These are phyloP conservation scores for Toxotes lorentzi DNA, from an alignment of 2,797 vertebrate species.

Conservation along the genomic window DNA sequence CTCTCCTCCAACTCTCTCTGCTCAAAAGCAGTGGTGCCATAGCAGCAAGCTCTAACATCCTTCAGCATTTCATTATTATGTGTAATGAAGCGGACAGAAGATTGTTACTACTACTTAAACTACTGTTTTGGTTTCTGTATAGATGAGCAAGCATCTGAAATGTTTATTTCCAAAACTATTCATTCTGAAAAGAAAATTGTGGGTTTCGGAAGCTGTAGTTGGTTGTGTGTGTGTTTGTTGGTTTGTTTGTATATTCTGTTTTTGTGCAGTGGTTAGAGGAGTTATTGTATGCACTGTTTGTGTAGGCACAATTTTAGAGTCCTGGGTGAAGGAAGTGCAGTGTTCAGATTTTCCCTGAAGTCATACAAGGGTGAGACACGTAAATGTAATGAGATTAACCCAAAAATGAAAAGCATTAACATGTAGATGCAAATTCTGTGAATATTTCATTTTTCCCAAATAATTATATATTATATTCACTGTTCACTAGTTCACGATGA, in stretches of 20 bases:
- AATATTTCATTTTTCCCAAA: neutral
- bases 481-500: neutral
- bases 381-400: neutral
- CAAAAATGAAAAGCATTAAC: neutral
- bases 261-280: neutral
- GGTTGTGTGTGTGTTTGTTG: conserved; percentile 4
- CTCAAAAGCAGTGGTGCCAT: neutral
- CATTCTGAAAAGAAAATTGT: neutral
- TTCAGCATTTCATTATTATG: neutral
- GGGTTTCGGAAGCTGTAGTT: conserved; percentile 1
- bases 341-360: neutral
- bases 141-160: neutral
- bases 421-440: neutral
- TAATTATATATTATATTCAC: neutral
- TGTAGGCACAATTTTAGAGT: neutral
- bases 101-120: too few species aligned
- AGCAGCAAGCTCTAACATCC: neutral
- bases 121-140: neutral
- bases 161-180: neutral
- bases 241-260: conserved; percentile 20
- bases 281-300: conserved; percentile 19
- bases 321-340: neutral
- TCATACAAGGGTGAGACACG: neutral
- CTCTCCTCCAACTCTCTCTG: neutral
- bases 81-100: neutral